Conservation (phyloP, 1,140 invertebrate species). For the Panagrolaimus sp. region DNA sequence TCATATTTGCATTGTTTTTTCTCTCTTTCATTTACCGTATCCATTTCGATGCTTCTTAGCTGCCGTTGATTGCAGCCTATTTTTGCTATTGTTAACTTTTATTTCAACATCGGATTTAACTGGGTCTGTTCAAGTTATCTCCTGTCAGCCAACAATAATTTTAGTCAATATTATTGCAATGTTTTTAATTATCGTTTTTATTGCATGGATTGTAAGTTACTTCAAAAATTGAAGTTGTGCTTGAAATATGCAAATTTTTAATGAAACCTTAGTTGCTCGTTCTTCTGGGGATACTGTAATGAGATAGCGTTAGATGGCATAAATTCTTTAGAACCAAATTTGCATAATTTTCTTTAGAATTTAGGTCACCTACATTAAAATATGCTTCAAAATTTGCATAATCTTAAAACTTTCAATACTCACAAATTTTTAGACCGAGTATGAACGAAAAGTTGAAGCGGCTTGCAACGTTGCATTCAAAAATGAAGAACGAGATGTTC, state of each 20-base stretch:
- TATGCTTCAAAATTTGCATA: no score
- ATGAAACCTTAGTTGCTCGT: no score
- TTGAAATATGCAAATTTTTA: no score
- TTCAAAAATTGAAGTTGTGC: no score
- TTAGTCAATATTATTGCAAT: constrained; percentile 51
- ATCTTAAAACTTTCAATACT: constrained; percentile 81
- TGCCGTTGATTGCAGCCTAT: constrained; percentile 40
- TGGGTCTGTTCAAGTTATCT: constrained; percentile 36
- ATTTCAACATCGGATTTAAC: constrained; percentile 50
- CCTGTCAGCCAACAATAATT: constrained; percentile 56
- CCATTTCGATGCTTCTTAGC: constrained; percentile 53
- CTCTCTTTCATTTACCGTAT: constrained; percentile 54
- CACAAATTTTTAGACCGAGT: constrained; percentile 65
- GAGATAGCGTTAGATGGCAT: no score
- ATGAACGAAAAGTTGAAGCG: constrained; percentile 55
- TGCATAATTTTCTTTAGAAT: no score
- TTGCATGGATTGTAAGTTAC: constrained; percentile 59
- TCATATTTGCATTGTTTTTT: constrained; percentile 53
- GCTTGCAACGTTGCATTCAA: constrained; percentile 62
- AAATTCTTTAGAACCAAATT: no score
- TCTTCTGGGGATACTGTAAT: no score
- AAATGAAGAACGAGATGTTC: constrained; percentile 80
- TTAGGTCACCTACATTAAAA: no score
- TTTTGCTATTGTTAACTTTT: constrained; percentile 40
- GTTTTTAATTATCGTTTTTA: constrained; percentile 52